Conservation (phyloP, 2,797 vertebrate genomes). For the Margarornis squamiger region DNA sequence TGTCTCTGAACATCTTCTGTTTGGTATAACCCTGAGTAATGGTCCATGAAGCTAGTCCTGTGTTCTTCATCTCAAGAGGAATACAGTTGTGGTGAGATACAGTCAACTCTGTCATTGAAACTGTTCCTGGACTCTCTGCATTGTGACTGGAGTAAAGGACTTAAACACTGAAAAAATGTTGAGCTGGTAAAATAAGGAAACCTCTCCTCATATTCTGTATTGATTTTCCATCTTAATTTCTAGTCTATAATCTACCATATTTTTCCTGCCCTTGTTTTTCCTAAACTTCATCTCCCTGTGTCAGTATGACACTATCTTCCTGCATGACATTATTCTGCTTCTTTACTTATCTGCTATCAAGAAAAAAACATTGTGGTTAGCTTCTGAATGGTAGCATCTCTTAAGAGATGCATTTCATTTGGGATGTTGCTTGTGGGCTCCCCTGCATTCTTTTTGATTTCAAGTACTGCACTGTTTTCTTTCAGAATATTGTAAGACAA, state of each 20-base stretch:
- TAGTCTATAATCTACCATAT: neutral
- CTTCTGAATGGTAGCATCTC: neutral
- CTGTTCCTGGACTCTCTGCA: neutral
- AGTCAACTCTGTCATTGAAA: neutral
- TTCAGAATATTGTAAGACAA: neutral
- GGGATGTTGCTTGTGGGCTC: neutral
- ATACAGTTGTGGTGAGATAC: neutral
- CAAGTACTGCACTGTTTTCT: neutral
- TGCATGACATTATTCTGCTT: neutral
- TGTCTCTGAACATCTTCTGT: neutral
- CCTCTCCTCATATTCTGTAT: neutral
- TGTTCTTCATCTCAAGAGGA: neutral
- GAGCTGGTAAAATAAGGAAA: neutral
- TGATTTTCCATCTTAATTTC: neutral
- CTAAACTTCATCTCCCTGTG: neutral
- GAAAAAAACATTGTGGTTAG: neutral
- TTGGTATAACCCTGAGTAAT: neutral
- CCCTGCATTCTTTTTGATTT: neutral
- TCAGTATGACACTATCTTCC: neutral
- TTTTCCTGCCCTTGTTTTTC: neutral
- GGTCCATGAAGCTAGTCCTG: neutral
- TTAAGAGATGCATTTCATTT: neutral
- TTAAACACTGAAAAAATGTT: neutral
- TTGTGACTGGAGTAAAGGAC: neutral
- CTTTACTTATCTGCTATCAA: neutral